Base-by-base conservation (phyloP, 2,113 vertebrate genomes). In the Manacus vitellinus region DNA sequence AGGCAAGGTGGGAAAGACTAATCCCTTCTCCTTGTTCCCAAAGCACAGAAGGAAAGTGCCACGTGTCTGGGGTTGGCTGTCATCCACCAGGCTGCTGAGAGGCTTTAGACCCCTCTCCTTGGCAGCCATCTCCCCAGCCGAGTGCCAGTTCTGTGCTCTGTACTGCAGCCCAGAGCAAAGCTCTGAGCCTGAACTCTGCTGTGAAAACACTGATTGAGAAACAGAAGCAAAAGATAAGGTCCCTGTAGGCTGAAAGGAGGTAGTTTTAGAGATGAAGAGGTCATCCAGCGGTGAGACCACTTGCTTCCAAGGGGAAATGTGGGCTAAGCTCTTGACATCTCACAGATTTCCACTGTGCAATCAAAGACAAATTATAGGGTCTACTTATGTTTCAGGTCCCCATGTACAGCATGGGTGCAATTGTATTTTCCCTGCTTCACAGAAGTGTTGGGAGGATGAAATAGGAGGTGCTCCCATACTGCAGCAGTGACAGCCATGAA, bases 161-260 rank as follows among this genome's bases (percentile, higher is more conserved):
- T 74, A 43, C n/a, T 11, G 14, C 65, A 93, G 72, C 61, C 65
- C 79, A 72, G 33, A 73, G 37, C 62, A 73, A 65, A 88, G 58
- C 81, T 73, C 54, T 0, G 0, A 84, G 74, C 14, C 44, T 51
- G n/a, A 88, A 12, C 30, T 78, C 70, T 78, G 61, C 39, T 86
- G 44, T 54, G 72, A 84, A 94, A 95, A 76, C 43, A 30, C 46
- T 28, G 65, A 61, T 22, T 75, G 85, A 94, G 92, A 94, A 97
- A 95, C 84, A 95, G 93, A 96, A 96, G 85, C 70, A 89, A 73
- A 89, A 61, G 43, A 85, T 73, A 68, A 92, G 15, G 78, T 85
- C 89, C 61, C 83, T 1, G 2, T 52, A 91, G 91, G n/a, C 44
- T 94, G 75, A 68, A 72, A 89, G 61, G 56, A 89, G 52, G 68